Evolutionary conservation across 2,113 vertebrate species (phyloP).

Genomic region (Solea solea): DNA sequence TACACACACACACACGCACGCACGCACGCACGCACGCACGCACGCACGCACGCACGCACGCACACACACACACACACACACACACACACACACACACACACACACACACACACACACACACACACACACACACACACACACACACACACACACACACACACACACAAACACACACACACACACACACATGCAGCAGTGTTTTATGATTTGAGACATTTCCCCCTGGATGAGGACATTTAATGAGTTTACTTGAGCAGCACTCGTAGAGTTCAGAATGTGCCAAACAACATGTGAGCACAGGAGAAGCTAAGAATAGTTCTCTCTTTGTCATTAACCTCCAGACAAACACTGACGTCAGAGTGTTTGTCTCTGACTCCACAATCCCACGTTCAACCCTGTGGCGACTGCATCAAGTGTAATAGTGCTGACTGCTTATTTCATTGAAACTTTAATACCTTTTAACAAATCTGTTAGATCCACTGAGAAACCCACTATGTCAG

Average conservation of each 20-base stretch:
- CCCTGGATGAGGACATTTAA: constrained; percentile 16
- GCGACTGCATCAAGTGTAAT: constrained; percentile 4
- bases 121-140: too few species aligned
- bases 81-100: background rate
- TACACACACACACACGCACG: too few species aligned
- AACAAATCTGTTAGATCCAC: background rate
- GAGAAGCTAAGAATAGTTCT: constrained; percentile 50
- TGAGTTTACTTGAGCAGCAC: constrained; percentile 12
- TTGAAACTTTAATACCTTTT: background rate
- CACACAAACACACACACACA: too few species aligned
- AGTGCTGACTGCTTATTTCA: background rate
- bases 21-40: background rate
- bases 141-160: too few species aligned
- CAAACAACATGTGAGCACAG: constrained; percentile 36
- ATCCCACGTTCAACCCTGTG: constrained; percentile 16
- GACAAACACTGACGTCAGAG: constrained; percentile 44
- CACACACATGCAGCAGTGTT: background rate
- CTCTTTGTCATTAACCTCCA: constrained; percentile 51
- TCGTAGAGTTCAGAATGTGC: constrained; percentile 18
- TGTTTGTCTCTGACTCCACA: constrained; percentile 17
- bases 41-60: too few species aligned
- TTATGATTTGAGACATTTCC: too few species aligned
- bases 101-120: background rate
- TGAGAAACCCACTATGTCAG: background rate
- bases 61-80: background rate